phyloP scores from a whole-genome alignment of 2,797 vertebrate species.

The Corythornis leucogaster region DNA sequence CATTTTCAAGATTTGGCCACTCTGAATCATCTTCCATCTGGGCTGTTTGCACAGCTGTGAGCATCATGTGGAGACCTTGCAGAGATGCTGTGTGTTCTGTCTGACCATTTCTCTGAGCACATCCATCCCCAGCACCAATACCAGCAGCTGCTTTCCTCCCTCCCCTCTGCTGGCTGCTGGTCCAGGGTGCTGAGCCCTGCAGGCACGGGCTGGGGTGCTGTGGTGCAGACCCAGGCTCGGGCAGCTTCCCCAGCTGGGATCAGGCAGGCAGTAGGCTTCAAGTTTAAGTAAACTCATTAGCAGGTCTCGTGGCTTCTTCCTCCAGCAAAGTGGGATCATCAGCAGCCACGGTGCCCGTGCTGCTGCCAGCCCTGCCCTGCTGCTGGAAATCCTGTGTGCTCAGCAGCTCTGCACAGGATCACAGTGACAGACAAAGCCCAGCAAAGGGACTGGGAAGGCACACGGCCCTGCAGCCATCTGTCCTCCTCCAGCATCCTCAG shows the following conservation, averaged over 20 bases:
- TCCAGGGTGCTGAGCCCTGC: slow-evolving; percentile 28
- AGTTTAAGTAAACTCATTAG: slow-evolving; percentile 29
- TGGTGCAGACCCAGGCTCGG: background rate
- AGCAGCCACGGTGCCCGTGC: background rate
- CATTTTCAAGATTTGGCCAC: slow-evolving; percentile 27
- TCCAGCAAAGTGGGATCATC: background rate
- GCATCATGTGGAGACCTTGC: slow-evolving; percentile 64
- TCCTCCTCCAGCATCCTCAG: slow-evolving; percentile 17
- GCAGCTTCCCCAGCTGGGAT: background rate
- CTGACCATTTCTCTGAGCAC: slow-evolving; percentile 50
- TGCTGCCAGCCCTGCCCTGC: background rate
- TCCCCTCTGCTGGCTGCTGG: background rate
- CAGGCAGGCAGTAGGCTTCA: background rate
- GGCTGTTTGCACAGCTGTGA: slow-evolving; percentile 63
- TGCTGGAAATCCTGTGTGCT: slow-evolving; percentile 32
- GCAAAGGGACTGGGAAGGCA: slow-evolving; percentile 22
- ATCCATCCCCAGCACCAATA: slow-evolving; percentile 57
- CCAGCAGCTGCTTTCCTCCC: slow-evolving; percentile 55
- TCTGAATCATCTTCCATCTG: slow-evolving; percentile 62
- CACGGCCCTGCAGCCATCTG: slow-evolving; percentile 4
- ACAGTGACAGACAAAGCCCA: slow-evolving; percentile 30
- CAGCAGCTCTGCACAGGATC: slow-evolving; percentile 9
- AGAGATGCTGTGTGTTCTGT: slow-evolving; percentile 42
- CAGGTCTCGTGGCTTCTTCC: background rate
- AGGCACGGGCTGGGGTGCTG: background rate